Conservation (phyloP, 2,797 vertebrate species). For the Cyprinella venusta region DNA sequence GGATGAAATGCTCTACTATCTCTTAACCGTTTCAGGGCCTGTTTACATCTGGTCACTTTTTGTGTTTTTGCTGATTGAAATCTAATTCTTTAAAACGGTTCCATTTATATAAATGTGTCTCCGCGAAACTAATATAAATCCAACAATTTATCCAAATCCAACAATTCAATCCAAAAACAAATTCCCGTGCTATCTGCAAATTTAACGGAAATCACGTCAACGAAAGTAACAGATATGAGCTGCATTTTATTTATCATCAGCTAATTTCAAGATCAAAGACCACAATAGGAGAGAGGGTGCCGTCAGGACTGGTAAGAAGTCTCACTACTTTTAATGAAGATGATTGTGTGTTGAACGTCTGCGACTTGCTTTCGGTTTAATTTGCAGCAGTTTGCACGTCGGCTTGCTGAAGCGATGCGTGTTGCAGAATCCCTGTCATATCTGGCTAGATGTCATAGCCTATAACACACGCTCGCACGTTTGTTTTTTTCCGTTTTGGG, state of each 20-base stretch:
- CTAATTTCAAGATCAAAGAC: constrained; percentile 3
- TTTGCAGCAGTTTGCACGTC: not conserved
- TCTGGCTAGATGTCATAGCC: not conserved
- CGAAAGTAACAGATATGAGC: not conserved
- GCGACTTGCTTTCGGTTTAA: not conserved
- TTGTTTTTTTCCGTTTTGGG: not conserved
- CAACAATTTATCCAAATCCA: no score
- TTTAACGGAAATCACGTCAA: not conserved
- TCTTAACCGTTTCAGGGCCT: not conserved
- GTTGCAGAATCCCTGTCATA: not conserved
- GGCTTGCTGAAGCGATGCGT: not conserved
- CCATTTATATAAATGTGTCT: not conserved
- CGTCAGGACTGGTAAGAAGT: not conserved
- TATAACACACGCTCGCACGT: not conserved
- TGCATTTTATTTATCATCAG: constrained; percentile 5
- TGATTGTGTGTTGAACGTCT: not conserved
- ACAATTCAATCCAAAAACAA: no score
- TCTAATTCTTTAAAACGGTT: not conserved
- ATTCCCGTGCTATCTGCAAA: not conserved
- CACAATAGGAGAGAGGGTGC: not conserved
- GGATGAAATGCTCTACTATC: not conserved
- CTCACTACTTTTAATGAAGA: not conserved
- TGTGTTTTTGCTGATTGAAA: not conserved
- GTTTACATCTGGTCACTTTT: not conserved
- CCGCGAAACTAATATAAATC: not conserved